A percentile compares a stretch with the other conserved stretches of the same genome.
Conservation (phyloP, 2,888 invertebrate genomes). For the Aporophyla nigra region DNA sequence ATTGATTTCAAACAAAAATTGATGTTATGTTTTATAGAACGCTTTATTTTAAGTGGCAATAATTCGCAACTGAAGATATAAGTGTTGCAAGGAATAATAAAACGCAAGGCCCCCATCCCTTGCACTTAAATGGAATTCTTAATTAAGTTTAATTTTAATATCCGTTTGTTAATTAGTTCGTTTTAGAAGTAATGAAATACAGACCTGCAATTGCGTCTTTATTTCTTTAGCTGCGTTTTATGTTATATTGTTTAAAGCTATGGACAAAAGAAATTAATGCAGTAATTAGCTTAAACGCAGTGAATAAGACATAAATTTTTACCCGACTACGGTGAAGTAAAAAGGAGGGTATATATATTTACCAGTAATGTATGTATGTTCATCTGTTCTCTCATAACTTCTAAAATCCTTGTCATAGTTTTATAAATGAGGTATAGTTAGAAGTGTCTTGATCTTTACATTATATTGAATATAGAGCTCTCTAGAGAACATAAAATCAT, state of each 20-base stretch:
- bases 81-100: constrained; percentile 56
- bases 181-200: constrained; percentile 55
- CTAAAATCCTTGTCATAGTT: too few species aligned
- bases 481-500: too few species aligned
- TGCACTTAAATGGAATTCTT: constrained; percentile 52
- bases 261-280: constrained; percentile 9
- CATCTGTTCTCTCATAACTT: too few species aligned
- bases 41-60: constrained; percentile 60
- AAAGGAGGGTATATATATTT: too few species aligned
- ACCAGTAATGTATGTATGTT: too few species aligned
- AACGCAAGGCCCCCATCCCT: constrained; percentile 45
- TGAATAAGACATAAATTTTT: not conserved
- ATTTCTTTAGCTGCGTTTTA: constrained; percentile 41
- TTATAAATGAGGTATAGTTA: too few species aligned
- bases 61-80: constrained; percentile 59
- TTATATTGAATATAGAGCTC: too few species aligned
- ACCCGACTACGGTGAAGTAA: too few species aligned
- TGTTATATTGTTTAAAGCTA: constrained; percentile 21
- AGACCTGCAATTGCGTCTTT: constrained; percentile 41
- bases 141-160: constrained; percentile 64
- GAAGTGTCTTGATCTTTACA: too few species aligned
- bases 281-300: constrained; percentile 1
- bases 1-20: constrained; percentile 62
- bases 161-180: constrained; percentile 54
- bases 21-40: constrained; percentile 39